Base-by-base conservation (phyloP, 2,797 vertebrate species). In the Furcifer pardalis region DNA sequence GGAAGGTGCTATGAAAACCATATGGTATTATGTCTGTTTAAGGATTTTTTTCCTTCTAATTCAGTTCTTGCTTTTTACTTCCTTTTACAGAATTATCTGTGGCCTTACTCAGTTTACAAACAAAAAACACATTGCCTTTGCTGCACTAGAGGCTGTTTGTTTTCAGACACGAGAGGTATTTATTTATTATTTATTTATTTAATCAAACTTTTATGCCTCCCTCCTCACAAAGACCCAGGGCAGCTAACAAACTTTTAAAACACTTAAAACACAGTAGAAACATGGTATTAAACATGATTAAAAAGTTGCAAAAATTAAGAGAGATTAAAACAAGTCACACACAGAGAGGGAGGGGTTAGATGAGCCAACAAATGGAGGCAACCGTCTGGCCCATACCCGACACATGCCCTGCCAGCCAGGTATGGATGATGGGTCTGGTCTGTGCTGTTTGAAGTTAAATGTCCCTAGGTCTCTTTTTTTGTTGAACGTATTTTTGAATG, bases 101-200 rank as follows among this genome's bases (percentile, higher is more conserved):
- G 98, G 98, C 63, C 96, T 99, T 89, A 99, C 98, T 89, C 98
- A 99, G 95, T 99, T 99, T 90, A 99, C 98, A 32, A 99, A 99
- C 88, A 98, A 95, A 94, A 97, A 96, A n/a, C 98, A 99, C 90
- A 94, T 99, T 4, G 98, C 98, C 5, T 99, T 99, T 23, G 98
- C 98, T 90, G 98, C 98, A 1, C 94, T 99, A 85, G 98, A 99
- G 94, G 98, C 98, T 0, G 98, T 99, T 72, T 99, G 98, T 90
- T 99, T 99, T 94, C 98, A 99, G 94, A 98, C 98, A 37, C 95
- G 97, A 94, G 98, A 99, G 98, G 98, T n/a, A n/a, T n/a, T n/a
- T n/a, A n/a, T n/a, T n/a, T n/a, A n/a, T n/a, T n/a, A n/a, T n/a
- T n/a, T n/a, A n/a, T n/a, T n/a, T n/a, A n/a, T n/a, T n/a, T n/a